Evolutionary conservation across 2,888 invertebrate species (phyloP).

Genomic region (Stenoptilia bipunctidactyla): DNA sequence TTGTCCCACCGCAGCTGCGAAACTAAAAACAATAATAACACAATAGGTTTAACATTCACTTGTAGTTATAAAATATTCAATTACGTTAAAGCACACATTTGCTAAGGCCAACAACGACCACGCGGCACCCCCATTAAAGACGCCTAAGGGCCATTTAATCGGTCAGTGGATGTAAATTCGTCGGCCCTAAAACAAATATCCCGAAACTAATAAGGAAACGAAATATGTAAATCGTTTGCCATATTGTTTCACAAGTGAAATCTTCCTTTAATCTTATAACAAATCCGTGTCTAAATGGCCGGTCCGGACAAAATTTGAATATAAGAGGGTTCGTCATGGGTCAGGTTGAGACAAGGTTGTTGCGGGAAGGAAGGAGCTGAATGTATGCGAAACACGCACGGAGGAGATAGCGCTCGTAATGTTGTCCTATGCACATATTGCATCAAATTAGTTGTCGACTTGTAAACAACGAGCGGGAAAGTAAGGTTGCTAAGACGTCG

Average conservation of each 20-base stretch:
- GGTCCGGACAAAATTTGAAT: slow-evolving; percentile 64
- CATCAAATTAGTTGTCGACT: slow-evolving; percentile 72
- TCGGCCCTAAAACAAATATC: slow-evolving; percentile 69
- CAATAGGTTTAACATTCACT: slow-evolving; percentile 54
- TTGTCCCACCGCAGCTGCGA: too few relatives aligned
- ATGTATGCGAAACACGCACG: slow-evolving; percentile 70
- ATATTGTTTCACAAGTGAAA: slow-evolving; percentile 72
- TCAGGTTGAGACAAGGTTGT: slow-evolving; percentile 37
- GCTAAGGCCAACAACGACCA: slow-evolving; percentile 68
- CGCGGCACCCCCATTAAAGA: slow-evolving; percentile 71
- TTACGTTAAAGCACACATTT: slow-evolving; percentile 71
- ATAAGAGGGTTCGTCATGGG: slow-evolving; percentile 61
- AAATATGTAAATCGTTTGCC: slow-evolving; percentile 71
- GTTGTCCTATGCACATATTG: slow-evolving; percentile 72
- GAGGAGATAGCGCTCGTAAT: slow-evolving; percentile 63
- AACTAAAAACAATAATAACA: background rate
- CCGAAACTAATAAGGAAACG: slow-evolving; percentile 72
- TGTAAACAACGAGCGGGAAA: slow-evolving; percentile 66
- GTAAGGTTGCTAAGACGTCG: slow-evolving; percentile 63
- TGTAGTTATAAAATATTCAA: slow-evolving; percentile 67
- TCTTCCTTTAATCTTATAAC: slow-evolving; percentile 74
- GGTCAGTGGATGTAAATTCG: slow-evolving; percentile 71
- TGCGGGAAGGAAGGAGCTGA: slow-evolving; percentile 50
- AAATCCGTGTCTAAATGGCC: slow-evolving; percentile 72
- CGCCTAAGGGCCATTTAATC: slow-evolving; percentile 72